Percentiles rank a stretch among this genome's conserved stretches.
phyloP scores from a whole-genome alignment of 2,888 invertebrate species.

The Steromphala cineraria region DNA sequence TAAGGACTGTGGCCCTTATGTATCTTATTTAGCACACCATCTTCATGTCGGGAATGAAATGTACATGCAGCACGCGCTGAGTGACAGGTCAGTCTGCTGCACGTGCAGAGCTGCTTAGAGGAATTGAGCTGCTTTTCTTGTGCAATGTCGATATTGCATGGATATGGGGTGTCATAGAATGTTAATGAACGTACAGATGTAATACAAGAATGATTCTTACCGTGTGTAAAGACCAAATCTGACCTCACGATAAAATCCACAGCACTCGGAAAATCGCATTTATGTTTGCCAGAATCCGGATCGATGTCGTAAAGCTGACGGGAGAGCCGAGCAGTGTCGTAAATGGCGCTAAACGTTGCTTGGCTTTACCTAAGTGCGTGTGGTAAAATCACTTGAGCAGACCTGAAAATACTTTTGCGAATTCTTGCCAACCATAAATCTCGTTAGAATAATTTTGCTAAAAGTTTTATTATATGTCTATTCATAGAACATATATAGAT shows the following conservation, averaged over 20 bases:
- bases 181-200: not conserved
- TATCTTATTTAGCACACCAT: not conserved
- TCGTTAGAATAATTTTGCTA: too few relatives aligned
- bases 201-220: not conserved
- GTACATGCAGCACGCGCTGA: not conserved
- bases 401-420: not conserved
- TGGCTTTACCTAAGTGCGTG: not conserved
- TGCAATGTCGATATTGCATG: not conserved
- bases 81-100: not conserved
- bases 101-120: not conserved
- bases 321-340: not conserved
- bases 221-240: not conserved
- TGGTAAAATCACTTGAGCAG: not conserved
- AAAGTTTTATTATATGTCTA: too few relatives aligned
- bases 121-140: not conserved
- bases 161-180: not conserved
- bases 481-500: too few relatives aligned
- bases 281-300: conserved; percentile 4
- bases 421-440: too few relatives aligned
- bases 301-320: not conserved
- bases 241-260: conserved; percentile 2
- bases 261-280: not conserved
- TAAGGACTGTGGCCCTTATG: not conserved
- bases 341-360: not conserved
- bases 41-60: not conserved